Percentiles rank a stretch among this genome's conserved stretches.
phyloP scores from a whole-genome alignment of 2,888 invertebrate genomes.

The Eupithecia vulgata region DNA sequence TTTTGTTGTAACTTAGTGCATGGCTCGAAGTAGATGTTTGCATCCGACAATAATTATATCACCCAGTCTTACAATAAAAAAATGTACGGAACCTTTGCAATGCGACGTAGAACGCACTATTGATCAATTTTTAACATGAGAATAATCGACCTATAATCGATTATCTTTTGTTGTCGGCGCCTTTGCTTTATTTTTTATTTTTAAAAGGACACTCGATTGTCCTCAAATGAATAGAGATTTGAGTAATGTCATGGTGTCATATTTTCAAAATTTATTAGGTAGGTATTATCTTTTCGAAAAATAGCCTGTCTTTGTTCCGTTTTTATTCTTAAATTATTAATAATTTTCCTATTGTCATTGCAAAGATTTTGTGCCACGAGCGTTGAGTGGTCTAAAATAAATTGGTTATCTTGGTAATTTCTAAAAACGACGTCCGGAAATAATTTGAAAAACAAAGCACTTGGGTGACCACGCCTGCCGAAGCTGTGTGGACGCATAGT shows the following conservation, averaged over 20 bases:
- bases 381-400: constrained; percentile 31
- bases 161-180: constrained; percentile 75
- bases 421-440: constrained; percentile 76
- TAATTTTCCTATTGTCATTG: neutral
- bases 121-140: constrained; percentile 22
- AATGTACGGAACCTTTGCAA: neutral
- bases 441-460: constrained; percentile 78
- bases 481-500: constrained; percentile 65
- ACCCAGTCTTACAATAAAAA: neutral
- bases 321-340: neutral
- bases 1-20: neutral
- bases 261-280: constrained; percentile 17
- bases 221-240: constrained; percentile 18
- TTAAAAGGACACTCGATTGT: constrained; percentile 35
- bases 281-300: neutral
- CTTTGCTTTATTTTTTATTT: constrained; percentile 63
- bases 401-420: constrained; percentile 54
- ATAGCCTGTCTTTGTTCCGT: neutral
- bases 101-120: neutral
- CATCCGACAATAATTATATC: neutral
- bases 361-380: neutral
- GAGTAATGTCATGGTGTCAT: constrained; percentile 20
- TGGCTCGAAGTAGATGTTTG: neutral
- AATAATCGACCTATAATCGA: constrained; percentile 78
- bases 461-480: constrained; percentile 67